Base-by-base conservation (phyloP, 2,888 invertebrate species). In the Antitype chi region DNA sequence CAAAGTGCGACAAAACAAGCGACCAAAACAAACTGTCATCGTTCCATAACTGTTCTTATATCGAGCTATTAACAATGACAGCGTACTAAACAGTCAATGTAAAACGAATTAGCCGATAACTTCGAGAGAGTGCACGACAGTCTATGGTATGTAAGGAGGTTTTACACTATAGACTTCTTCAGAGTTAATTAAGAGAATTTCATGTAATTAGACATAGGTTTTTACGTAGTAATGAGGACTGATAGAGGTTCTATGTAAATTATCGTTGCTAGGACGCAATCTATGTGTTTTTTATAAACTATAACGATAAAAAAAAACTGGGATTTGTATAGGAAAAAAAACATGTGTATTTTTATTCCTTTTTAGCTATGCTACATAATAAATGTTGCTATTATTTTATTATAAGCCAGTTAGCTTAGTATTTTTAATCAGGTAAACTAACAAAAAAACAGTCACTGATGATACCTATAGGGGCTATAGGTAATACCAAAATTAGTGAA, bases 181-280 rank as follows among this genome's bases (percentile, higher is more conserved):
- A 73, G 60, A 64, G 69, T 81, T 87, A 87, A 87, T 87, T 87
- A 88, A 86, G 84, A 78, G 84, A 82, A 80, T 84, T 84, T 85
- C 74, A 60, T 84, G 85, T 87, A 87, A 87, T 88, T 87, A 87
- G 88, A 87, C 87, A 82, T 85, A 84, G 79, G 82, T 87, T 87
- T 88, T 87, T 85, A 82, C 77, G 76, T 81, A 64, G 71, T 87
- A 88, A 88, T 85, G 85, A 85, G 81, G 23, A 76, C 81, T 79
- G 85, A 87, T 87, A 86, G 78, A 70, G 66, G 64, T 59, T 8
- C 59, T 82, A 74, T 70, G 63, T 82, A 79, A 85, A 83, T 85
- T 71, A 77, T 86, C 64, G 52, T n/a, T 25, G 13, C 13, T 63
- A 8, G 52, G 20, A 66, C 59, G 55, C 70, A 76, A 81, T 86